Conservation (phyloP, 2,888 invertebrate genomes). For the Papilio protenor region DNA sequence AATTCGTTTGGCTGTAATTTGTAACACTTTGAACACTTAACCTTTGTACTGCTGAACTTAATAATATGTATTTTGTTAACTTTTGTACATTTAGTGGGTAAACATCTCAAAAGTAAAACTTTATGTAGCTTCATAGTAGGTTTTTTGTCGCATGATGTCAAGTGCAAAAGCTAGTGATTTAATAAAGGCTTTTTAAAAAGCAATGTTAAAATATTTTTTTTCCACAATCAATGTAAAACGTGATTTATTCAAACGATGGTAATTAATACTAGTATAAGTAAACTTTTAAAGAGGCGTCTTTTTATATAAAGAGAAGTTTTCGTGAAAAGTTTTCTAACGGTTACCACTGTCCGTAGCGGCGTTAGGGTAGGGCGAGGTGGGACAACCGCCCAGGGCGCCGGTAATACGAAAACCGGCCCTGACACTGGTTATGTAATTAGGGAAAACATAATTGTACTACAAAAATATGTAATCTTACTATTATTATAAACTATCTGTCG, state of each 20-base stretch:
- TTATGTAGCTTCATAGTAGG: not conserved
- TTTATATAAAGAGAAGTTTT: not conserved
- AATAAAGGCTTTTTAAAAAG: not conserved
- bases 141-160: not conserved
- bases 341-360: not conserved
- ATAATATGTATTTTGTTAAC: not conserved
- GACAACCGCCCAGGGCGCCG: no score
- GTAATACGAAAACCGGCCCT: no score
- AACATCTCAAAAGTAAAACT: not conserved
- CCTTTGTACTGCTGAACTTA: not conserved
- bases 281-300: not conserved
- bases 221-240: not conserved
- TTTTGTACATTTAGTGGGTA: not conserved
- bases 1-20: conserved; percentile 5
- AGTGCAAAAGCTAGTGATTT: not conserved
- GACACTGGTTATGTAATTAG: no score
- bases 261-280: not conserved
- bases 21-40: conserved; percentile 6
- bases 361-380: no score
- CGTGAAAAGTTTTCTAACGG: not conserved
- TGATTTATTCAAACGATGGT: conserved; percentile 4
- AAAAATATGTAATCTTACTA: no score
- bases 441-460: no score
- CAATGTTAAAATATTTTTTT: not conserved
- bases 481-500: no score